Base-by-base conservation (phyloP, 1,140 invertebrate species). In the Agrilus planipennis region DNA sequence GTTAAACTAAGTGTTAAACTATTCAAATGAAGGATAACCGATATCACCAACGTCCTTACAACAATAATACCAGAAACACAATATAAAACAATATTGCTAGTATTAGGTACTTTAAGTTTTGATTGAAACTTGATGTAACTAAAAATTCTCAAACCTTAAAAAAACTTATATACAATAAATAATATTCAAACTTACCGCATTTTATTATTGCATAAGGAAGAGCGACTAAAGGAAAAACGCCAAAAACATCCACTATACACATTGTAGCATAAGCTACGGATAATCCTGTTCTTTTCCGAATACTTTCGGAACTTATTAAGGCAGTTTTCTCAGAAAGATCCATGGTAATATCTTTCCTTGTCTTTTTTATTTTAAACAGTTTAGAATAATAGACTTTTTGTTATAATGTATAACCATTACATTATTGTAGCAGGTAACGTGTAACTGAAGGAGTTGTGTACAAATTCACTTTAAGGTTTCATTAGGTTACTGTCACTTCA, bases 161-260 rank as follows among this genome's bases (percentile, higher is more conserved):
- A n/a, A n/a, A n/a, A n/a, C n/a, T n/a, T n/a, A n/a, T n/a, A n/a
- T n/a, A n/a, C n/a, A n/a, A n/a, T n/a, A n/a, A 37, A 34, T 41
- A 27, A 25, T 4, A 15, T 37, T 21, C 12, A 15, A 17, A 54
- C 63, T 60, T 57, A 82, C 80, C 80, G 46, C 83, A 81, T 46
- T 77, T 67, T 12, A 84, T 76, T 14, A 85, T 71, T 14, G 77
- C 66, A 42, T 76, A 72, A 0, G 83, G 81, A 36, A 87, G 54
- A 3, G 80, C 71, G 1, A 86, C 72, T 2, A 87, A 74, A 0
- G 83, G 83, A 54, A 85, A 85, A 0, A 87, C 81, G 22, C 82
- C 83, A 50, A 87, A 85, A 32, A 87, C 68, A 60, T 86, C 84
- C 5, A 86, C 67, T 12, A 87, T 76, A 53, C 82, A 86, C 11